Base-by-base conservation (phyloP, 2,888 invertebrate species). In the Drosophila testacea region DNA sequence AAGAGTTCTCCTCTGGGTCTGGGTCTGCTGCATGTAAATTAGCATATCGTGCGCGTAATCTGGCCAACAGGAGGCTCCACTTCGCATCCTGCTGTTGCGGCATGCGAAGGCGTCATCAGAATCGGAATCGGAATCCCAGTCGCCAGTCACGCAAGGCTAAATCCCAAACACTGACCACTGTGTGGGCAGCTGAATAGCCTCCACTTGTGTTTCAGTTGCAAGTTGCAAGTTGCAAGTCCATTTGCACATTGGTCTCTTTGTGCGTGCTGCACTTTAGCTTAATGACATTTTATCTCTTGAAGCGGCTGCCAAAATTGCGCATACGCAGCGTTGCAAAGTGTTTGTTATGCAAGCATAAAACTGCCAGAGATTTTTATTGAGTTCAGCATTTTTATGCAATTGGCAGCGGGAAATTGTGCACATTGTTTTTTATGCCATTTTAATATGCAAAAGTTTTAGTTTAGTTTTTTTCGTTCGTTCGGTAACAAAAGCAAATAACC, bases 321-420 rank as follows among this genome's bases (percentile, higher is more conserved):
- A 83, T 83, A 83, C 83, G 89, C 88, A 67, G 71, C 71, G 69
- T 84, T 71, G 64, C 61, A 59, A 60, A 67, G 79, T 70, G 79
- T 76, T 79, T 77, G 75, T 79, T 83, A 88, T 83, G 89, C 87
- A 80, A 73, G 41, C 81, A 83, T 85, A 80, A 85, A 88, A 55
- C 66, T 78, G 69, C 34, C 70, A 66, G 47, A 65, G 67, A 75
- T 30, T 79, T 39, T 46, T 56, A 47, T 57, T 57, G 46, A 41
- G 52, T 64, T 54, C 54, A 51, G 59, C 72, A 78, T 80, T 78
- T 88, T 83, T 88, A 84, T 84, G 79, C 80, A 85, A 90, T 91
- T 91, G 91, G 91, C 91, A 90, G 88, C 83, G 83, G 84, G 84
- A 91, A 83, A 83, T 89, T 81, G 73, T 85, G 83, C 79, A 77